Evolutionary conservation across 1,140 invertebrate genomes (phyloP), one percentile per base, ranked within the genome.

Genomic region (Drosophila dunni): DNA sequence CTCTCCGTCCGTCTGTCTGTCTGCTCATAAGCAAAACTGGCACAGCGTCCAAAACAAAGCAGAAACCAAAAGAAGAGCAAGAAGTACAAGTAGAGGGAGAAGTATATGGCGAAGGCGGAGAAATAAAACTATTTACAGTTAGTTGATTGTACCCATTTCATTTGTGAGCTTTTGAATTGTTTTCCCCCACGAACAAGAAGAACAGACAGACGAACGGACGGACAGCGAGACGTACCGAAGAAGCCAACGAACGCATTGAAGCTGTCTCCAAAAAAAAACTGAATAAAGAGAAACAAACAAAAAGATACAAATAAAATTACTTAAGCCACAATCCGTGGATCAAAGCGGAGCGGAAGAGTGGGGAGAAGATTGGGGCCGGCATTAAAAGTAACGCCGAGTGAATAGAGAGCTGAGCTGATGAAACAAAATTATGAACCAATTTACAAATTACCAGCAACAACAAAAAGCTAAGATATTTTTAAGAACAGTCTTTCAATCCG

Each of bases 131-230:
- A 88, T 84, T 79, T 89, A 89, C 84, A 84, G 84, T 89, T 89
- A 89, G 85, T 81, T 89, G 80, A 89, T 89, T 89, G 84, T 89
- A 81, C 84, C 84, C 84, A 89, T 89, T 89, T 81, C 79, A 80
- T 86, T 85, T 86, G 79, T 79, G 75, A 73, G 76, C 82, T 86
- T 71, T 86, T 88, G 81, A 79, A 82, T 79, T 75, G 76, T 88
- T 86, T 78, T 75, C 68, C 78, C 75, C 80, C 68, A 79, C 50
- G 56, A 38, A 53, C 56, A 66, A 70, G 60, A 45, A 60, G 56
- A 42, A 58, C 60, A 60, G 60, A 70, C 51, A 56, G 57, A 88
- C 80, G 83, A 83, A 29, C 17, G 17, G 17, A 20, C 17, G 17
- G 24, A 29, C 1, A 29, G 24, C 3, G 24, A 60, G 60, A 70